Conservation (phyloP, 2,797 vertebrate species). For the Mycteria americana region DNA sequence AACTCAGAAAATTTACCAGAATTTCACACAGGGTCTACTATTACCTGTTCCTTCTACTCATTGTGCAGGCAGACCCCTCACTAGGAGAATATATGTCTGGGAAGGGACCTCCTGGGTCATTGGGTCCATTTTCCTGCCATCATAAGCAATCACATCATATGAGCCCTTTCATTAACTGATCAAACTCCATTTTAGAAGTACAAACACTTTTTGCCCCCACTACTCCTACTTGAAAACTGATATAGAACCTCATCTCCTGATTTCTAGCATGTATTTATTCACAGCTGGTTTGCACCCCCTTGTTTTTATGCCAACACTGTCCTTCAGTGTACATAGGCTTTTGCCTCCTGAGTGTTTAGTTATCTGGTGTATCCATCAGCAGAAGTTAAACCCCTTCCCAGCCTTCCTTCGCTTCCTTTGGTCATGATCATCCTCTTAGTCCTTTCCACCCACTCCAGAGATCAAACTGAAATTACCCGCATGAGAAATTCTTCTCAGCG, state of each 20-base stretch:
- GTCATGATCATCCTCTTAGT: not conserved
- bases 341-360: not conserved
- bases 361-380: not conserved
- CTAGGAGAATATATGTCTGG: not conserved
- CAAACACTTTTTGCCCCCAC: not conserved
- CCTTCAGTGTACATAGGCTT: not conserved
- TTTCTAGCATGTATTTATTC: not conserved
- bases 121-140: not conserved
- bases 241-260: not conserved
- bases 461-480: not conserved
- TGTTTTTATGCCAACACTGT: not conserved
- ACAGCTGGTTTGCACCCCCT: not conserved
- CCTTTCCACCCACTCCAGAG: not conserved
- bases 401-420: not conserved
- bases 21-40: not conserved
- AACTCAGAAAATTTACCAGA: not conserved
- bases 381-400: not conserved
- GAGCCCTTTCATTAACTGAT: constrained; percentile 16
- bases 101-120: not conserved
- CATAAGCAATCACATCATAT: not conserved
- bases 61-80: not conserved
- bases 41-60: not conserved
- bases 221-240: not conserved
- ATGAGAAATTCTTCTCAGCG: not conserved
- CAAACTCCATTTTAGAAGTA: not conserved